Conservation (phyloP, 92 coral and sea anemone species). For the Pocillopora meandrina region DNA sequence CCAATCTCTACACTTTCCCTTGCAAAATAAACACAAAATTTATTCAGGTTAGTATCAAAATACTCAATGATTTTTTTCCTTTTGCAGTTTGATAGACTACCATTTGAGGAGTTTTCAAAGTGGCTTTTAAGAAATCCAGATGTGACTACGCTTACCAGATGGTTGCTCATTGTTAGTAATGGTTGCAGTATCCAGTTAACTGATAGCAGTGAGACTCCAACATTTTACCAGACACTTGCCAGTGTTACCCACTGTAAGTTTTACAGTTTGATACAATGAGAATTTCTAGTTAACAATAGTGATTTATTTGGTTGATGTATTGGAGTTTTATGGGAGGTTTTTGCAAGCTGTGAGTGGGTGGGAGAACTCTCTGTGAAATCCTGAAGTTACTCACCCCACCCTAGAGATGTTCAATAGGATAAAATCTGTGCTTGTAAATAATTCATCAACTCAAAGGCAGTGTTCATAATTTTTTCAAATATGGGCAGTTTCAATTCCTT, state of each 20-base stretch:
- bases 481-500: background rate
- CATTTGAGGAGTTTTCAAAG: slow-evolving; percentile 80
- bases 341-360: too few relatives aligned
- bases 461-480: too few relatives aligned
- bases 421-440: too few relatives aligned
- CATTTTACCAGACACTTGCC: slow-evolving; percentile 95
- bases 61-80: background rate
- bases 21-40: background rate
- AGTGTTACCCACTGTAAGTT: slow-evolving; percentile 96
- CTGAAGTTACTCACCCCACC: too few relatives aligned
- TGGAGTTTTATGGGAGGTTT: background rate
- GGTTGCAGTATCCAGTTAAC: slow-evolving; percentile 91
- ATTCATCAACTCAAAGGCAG: too few relatives aligned
- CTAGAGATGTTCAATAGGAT: too few relatives aligned
- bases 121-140: slow-evolving; percentile 87
- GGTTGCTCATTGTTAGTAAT: slow-evolving; percentile 90
- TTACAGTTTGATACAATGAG: background rate
- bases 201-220: slow-evolving; percentile 94
- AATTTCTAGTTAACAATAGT: background rate
- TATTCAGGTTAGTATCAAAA: background rate
- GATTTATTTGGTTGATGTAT: background rate
- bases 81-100: slow-evolving; percentile 71
- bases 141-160: slow-evolving; percentile 81
- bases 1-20: background rate
- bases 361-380: too few relatives aligned